A percentile compares a stretch with the other conserved stretches of the same genome.
Evolutionary conservation across 2,888 invertebrate species (phyloP).

Genomic region (Mesorhabditis sp.): DNA sequence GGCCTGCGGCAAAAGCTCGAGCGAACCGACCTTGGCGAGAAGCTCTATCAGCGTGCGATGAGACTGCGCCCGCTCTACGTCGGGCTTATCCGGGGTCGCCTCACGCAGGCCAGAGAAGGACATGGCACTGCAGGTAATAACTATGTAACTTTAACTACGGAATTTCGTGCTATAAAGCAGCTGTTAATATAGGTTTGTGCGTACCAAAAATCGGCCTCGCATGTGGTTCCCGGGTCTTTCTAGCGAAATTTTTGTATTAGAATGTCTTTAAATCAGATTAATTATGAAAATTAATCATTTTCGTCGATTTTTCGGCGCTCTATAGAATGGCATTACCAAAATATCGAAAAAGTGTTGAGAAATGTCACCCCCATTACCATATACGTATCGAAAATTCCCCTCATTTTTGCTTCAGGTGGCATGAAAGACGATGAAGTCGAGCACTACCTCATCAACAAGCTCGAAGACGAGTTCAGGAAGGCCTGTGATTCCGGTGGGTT

Average conservation of each 20-base stretch:
- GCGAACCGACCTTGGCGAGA: not conserved
- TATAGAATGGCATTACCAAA: too few species aligned
- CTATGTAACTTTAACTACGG: too few species aligned
- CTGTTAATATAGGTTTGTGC: too few species aligned
- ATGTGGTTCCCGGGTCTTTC: too few species aligned
- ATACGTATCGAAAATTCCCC: not conserved
- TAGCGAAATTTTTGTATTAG: too few species aligned
- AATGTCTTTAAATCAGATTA: too few species aligned
- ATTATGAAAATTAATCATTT: not conserved
- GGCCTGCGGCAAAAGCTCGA: constrained; percentile 29
- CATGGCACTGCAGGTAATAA: not conserved
- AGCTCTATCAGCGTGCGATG: not conserved
- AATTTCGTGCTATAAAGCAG: too few species aligned
- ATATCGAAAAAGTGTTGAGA: too few species aligned
- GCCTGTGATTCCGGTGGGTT: constrained; percentile 16
- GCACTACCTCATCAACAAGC: constrained; percentile 54
- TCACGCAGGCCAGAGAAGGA: not conserved
- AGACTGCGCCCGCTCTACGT: not conserved
- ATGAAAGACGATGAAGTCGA: constrained; percentile 40
- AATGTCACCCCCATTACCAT: too few species aligned
- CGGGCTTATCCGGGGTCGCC: not conserved
- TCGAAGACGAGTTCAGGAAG: constrained; percentile 58
- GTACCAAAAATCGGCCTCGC: too few species aligned
- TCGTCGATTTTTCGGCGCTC: too few species aligned
- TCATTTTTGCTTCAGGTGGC: not conserved